A percentile compares a stretch with the other conserved stretches of the same genome.
Conservation (phyloP, 2,113 vertebrate species). For the Oxyruncus cristatus region DNA sequence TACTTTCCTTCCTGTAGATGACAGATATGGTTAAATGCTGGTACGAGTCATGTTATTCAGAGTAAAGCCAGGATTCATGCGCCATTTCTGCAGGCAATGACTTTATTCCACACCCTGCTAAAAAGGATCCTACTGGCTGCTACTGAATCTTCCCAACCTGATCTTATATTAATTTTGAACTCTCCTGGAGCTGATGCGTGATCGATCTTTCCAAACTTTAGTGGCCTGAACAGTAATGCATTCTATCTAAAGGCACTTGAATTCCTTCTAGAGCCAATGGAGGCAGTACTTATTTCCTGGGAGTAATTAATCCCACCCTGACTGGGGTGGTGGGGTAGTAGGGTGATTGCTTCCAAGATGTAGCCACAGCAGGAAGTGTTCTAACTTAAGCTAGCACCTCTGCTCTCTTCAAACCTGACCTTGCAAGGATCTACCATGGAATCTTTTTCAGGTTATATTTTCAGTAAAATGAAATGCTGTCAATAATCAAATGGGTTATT, state of each 20-base stretch:
- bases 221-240: not conserved
- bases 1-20: slow-evolving; percentile 9
- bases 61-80: not conserved
- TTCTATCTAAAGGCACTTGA: not conserved
- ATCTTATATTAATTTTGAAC: rapidly evolving
- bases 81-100: not conserved
- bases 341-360: not conserved
- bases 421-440: not conserved
- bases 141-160: not conserved
- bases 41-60: not conserved
- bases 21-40: not conserved
- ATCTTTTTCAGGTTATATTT: not conserved
- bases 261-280: not conserved
- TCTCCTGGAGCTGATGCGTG: not conserved
- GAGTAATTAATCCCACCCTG: not conserved
- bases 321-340: not conserved
- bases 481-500: not conserved
- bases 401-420: not conserved
- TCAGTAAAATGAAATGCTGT: not conserved
- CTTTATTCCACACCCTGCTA: not conserved
- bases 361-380: not conserved
- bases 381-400: not conserved
- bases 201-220: not conserved
- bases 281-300: not conserved
- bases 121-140: rapidly evolving